phyloP scores from a whole-genome alignment of 2,797 vertebrate genomes.

The Neopelma chrysocephalum region DNA sequence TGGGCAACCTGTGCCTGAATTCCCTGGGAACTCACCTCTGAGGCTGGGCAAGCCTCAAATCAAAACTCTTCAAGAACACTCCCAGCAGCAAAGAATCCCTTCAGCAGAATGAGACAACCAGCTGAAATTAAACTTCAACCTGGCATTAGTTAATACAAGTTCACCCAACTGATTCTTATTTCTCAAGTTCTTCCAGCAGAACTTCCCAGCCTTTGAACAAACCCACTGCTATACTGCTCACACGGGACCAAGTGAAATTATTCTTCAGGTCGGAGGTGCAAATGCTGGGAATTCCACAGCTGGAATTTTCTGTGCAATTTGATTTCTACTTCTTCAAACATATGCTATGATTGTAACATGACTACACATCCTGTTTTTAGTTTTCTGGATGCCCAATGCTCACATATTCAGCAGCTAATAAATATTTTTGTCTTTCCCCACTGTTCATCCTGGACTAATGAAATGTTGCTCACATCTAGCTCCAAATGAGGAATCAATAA shows the following conservation, averaged over 20 bases:
- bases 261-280: background rate
- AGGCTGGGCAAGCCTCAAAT: background rate
- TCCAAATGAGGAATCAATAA: constrained; percentile 51
- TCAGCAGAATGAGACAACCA: background rate
- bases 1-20: background rate
- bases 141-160: background rate
- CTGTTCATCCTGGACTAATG: constrained; percentile 18
- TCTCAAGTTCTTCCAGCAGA: background rate
- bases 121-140: background rate
- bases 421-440: constrained; percentile 9
- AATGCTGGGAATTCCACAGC: background rate
- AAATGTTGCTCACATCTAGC: constrained; percentile 22
- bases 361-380: background rate
- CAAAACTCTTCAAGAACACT: background rate
- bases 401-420: background rate
- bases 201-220: background rate
- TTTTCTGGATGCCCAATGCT: background rate
- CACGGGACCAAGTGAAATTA: background rate
- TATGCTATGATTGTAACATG: background rate
- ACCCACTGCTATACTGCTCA: background rate
- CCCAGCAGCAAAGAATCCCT: background rate
- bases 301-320: background rate
- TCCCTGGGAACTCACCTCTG: background rate
- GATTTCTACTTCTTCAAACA: background rate
- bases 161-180: background rate